A percentile compares a stretch with the other conserved stretches of the same genome.
Conservation (phyloP, 2,797 vertebrate genomes). For the Channallabes apus region DNA sequence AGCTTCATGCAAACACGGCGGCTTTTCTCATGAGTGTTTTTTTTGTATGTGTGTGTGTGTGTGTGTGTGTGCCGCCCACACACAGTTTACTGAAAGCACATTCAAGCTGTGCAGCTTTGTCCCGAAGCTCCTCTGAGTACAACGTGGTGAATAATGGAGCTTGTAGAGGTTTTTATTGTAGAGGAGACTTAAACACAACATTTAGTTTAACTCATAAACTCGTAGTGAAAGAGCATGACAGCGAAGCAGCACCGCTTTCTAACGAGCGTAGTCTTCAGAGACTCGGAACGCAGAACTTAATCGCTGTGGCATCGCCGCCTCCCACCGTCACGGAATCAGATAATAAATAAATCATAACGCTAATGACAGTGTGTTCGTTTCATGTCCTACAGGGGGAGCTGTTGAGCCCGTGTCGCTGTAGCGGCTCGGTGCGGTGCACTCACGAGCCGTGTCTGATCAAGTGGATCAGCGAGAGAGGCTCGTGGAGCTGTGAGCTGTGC, state of each 20-base stretch:
- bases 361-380: not conserved
- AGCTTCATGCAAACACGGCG: constrained; percentile 28
- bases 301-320: not conserved
- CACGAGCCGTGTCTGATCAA: constrained; percentile 85
- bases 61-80: constrained; percentile 34
- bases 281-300: no score
- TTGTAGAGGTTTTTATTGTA: constrained; percentile 16
- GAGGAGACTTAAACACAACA: not conserved
- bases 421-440: constrained; percentile 82
- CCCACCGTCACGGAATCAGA: not conserved
- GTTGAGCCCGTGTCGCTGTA: constrained; percentile 84
- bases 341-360: no score
- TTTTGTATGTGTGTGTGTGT: not conserved
- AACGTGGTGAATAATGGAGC: constrained; percentile 8
- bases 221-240: not conserved
- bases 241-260: not conserved
- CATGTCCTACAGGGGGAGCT: constrained; percentile 76
- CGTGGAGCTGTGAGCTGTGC: constrained; percentile 87
- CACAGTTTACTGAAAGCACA: constrained; percentile 35
- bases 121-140: constrained; percentile 11
- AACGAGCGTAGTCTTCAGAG: not conserved
- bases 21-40: constrained; percentile 34
- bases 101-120: constrained; percentile 35
- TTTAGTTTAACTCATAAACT: not conserved
- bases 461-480: constrained; percentile 83